These are phyloP conservation scores for Microctonus brassicae DNA, from an alignment of 2,888 invertebrate genomes.

Conservation along the genomic window DNA sequence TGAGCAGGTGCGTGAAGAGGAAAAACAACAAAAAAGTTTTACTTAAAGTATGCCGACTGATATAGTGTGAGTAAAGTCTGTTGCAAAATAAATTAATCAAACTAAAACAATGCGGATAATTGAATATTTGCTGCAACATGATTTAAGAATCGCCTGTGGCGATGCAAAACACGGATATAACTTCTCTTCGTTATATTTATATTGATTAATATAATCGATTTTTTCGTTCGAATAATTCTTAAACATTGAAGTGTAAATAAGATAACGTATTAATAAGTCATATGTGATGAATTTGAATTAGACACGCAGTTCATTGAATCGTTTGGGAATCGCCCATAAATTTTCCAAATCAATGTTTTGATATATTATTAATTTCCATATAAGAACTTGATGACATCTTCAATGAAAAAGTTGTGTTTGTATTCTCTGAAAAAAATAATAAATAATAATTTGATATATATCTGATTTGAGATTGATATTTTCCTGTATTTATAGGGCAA, in stretches of 20 bases:
- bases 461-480: too few relatives aligned
- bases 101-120: constrained; percentile 56
- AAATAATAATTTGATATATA: too few relatives aligned
- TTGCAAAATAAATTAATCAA: constrained; percentile 52
- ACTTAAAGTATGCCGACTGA: neutral
- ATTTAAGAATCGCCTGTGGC: constrained; percentile 56
- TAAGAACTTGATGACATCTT: too few relatives aligned
- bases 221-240: constrained; percentile 9
- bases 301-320: neutral
- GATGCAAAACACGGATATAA: constrained; percentile 20
- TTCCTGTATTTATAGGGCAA: too few relatives aligned
- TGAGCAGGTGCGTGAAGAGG: neutral
- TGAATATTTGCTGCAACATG: constrained; percentile 58
- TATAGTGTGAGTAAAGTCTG: neutral
- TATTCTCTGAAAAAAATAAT: too few relatives aligned
- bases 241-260: constrained; percentile 34
- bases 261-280: constrained; percentile 36
- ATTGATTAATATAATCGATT: constrained; percentile 5
- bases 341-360: too few relatives aligned
- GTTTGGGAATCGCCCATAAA: neutral
- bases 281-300: constrained; percentile 28
- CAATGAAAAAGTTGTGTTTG: too few relatives aligned
- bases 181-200: neutral
- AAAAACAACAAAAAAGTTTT: neutral
- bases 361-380: too few relatives aligned